Evolutionary conservation across 2,888 invertebrate species (phyloP).

Genomic region (Folsomia candida): DNA sequence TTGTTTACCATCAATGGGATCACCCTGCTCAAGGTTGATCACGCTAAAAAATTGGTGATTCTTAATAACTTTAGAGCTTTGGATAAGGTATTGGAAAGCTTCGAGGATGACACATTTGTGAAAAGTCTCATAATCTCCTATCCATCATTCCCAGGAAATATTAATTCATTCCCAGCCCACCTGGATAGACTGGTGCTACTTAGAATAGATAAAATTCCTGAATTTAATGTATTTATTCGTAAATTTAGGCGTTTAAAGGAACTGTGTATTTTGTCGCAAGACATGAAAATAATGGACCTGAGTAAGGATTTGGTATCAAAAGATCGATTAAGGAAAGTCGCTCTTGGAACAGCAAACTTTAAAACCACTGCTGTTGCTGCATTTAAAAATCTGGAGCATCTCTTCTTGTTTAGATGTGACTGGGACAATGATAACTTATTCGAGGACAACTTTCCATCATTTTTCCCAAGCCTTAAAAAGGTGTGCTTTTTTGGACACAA

Average conservation of each 20-base stretch:
- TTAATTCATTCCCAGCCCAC: background rate
- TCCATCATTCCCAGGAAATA: slow-evolving; percentile 6
- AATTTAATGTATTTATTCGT: slow-evolving; percentile 14
- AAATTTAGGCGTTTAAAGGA: slow-evolving; percentile 27
- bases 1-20: slow-evolving; percentile 25
- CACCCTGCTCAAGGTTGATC: slow-evolving; percentile 17
- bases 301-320: slow-evolving; percentile 11
- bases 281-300: slow-evolving; percentile 12
- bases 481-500: slow-evolving; percentile 18
- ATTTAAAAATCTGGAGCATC: slow-evolving; percentile 13
- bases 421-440: slow-evolving; percentile 29
- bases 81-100: slow-evolving; percentile 10
- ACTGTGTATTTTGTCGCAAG: slow-evolving; percentile 10
- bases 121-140: slow-evolving; percentile 24
- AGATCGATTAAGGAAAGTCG: slow-evolving; percentile 23
- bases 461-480: slow-evolving; percentile 25
- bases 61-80: slow-evolving; percentile 24
- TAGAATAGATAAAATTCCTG: slow-evolving; percentile 3
- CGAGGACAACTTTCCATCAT: slow-evolving; percentile 22
- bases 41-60: background rate
- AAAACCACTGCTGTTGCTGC: background rate
- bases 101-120: background rate
- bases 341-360: slow-evolving; percentile 10
- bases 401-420: slow-evolving; percentile 20
- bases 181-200: slow-evolving; percentile 23